Evolutionary conservation across 2,797 vertebrate genomes (phyloP), one percentile per base, ranked within the genome.

Genomic region (Cyprinodon diabolis): DNA sequence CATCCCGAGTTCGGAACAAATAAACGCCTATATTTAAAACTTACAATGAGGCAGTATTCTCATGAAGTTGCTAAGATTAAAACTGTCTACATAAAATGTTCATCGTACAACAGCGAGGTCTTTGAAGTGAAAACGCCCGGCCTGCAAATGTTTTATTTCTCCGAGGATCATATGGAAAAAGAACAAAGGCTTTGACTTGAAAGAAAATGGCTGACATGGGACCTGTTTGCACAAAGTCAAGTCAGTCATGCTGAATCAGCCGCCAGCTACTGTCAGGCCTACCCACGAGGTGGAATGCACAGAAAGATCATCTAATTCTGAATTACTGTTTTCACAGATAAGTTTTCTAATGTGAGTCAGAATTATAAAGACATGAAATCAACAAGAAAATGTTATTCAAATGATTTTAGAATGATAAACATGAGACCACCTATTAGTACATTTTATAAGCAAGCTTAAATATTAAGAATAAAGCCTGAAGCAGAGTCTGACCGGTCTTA

Each of bases 101-200:
- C 25, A 58, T 58, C 6, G 35, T 23, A 30, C 35, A 58, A 58
- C 35, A 30, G 13, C 56, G n/a, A 58, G 1, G 6, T 30, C 56
- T 35, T 30, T 58, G 25, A 58, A 58, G 56, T 35, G 30, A 58
- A 58, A 58, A 58, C 2, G 25, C 13, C 56, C n/a, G 30, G 56
- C 25, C 56, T 58, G 25, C 56, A 58, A 58, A 58, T n/a, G 25
- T 35, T 58, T 25, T 3, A 58, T 58, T 58, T 58, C 56, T 58
- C 56, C 25, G 13, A 58, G 56, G 56, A 58, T 58, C 56, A 35
- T 25, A 30, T 58, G 56, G 25, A 30, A 14, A 58, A 58, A 58
- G 56, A 58, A 58, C 56, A 58, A 58, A 58, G 56, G 13, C 56
- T 58, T 25, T 58, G 56, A 58, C 56, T 58, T 58, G 56, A 69